Conservation (phyloP, 1,140 invertebrate species). For the Harpegnathos saltator region DNA sequence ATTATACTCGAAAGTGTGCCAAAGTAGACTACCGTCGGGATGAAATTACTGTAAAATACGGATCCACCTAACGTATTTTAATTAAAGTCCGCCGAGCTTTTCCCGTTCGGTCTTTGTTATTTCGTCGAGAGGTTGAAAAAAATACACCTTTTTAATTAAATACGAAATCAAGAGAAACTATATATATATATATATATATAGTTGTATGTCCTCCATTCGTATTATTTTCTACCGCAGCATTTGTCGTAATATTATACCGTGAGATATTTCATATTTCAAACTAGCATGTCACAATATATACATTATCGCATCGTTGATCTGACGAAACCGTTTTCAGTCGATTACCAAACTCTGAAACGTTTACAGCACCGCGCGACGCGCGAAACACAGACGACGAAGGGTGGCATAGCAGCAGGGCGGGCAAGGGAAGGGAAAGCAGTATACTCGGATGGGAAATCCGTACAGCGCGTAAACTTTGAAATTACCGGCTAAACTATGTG, state of each 20-base stretch:
- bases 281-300: too few relatives aligned
- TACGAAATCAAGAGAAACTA: slow-evolving; percentile 3
- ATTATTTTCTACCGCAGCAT: too few relatives aligned
- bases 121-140: not conserved
- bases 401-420: too few relatives aligned
- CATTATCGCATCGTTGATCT: too few relatives aligned
- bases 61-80: not conserved
- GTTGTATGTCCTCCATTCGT: too few relatives aligned
- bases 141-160: not conserved
- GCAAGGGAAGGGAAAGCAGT: not conserved
- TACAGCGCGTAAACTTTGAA: slow-evolving; percentile 30
- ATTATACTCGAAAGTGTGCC: not conserved
- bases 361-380: not conserved
- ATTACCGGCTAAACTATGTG: slow-evolving; percentile 49
- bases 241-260: too few relatives aligned
- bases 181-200: too few relatives aligned
- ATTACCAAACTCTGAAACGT: not conserved
- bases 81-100: slow-evolving; percentile 20
- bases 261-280: too few relatives aligned
- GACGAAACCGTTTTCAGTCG: not conserved
- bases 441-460: slow-evolving; percentile 18
- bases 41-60: slow-evolving; percentile 29
- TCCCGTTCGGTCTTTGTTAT: not conserved
- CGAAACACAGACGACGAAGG: not conserved
- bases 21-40: not conserved